Evolutionary conservation across 2,797 vertebrate species (phyloP).

Genomic region (Phoxinus dragarum): DNA sequence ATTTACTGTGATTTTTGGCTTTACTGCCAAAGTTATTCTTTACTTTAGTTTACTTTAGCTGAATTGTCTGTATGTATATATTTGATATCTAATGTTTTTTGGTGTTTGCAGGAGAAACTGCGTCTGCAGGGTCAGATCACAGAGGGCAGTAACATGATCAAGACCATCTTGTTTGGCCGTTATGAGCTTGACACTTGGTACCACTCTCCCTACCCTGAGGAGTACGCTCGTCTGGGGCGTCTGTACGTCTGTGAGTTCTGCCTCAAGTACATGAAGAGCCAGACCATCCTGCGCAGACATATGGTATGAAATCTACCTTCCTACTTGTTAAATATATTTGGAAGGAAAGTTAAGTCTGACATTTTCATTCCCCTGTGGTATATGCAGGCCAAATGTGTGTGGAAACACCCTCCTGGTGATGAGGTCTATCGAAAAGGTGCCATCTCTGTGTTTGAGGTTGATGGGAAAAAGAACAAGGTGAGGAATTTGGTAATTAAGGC

Average conservation of each 20-base stretch:
- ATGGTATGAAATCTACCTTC: slow-evolving; percentile 80
- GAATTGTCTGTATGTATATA: neutral
- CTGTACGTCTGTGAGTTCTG: slow-evolving; percentile 95
- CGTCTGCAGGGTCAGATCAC: slow-evolving; percentile 90
- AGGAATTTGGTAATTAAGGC: neutral
- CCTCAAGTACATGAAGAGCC: slow-evolving; percentile 99
- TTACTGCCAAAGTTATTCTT: neutral
- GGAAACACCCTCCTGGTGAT: slow-evolving; percentile 98
- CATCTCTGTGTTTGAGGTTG: slow-evolving; percentile 98
- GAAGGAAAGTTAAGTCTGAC: neutral
- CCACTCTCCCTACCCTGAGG: slow-evolving; percentile 90
- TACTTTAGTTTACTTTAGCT: neutral
- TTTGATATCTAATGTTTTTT: neutral
- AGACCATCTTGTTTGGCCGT: slow-evolving; percentile 88
- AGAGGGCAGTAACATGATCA: slow-evolving; percentile 91
- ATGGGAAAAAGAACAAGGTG: slow-evolving; percentile 99
- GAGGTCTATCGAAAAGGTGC: slow-evolving; percentile 96
- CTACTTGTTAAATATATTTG: neutral
- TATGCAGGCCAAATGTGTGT: slow-evolving; percentile 95
- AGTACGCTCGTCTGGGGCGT: slow-evolving; percentile 86
- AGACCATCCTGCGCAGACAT: slow-evolving; percentile 94
- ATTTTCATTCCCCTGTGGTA: slow-evolving; percentile 28
- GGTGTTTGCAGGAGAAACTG: slow-evolving; percentile 81
- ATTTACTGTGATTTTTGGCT: neutral
- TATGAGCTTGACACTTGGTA: slow-evolving; percentile 91